Conservation (phyloP, 2,113 vertebrate genomes). For the Tylochromis polylepis region DNA sequence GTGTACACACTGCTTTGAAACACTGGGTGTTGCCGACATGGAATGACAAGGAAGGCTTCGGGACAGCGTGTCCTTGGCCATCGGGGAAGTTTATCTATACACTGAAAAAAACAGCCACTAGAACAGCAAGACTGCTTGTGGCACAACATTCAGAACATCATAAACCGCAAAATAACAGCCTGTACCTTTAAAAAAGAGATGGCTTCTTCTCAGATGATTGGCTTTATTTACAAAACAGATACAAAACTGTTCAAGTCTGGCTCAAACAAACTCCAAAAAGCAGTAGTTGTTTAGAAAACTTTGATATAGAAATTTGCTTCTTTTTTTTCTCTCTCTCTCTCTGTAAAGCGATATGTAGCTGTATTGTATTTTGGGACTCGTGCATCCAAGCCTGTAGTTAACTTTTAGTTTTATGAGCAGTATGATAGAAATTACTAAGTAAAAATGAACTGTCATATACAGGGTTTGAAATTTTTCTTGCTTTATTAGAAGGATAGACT, state of each 20-base stretch:
- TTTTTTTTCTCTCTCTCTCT: not conserved
- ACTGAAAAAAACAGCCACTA: not conserved
- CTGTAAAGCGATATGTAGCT: not conserved
- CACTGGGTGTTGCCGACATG: not conserved
- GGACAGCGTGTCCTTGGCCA: not conserved
- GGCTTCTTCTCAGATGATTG: not conserved
- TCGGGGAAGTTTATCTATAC: not conserved
- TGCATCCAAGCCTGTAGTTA: not conserved
- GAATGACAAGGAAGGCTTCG: not conserved
- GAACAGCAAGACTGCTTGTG: not conserved
- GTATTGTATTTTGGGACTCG: not conserved
- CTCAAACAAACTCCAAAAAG: not conserved
- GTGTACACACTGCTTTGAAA: not conserved
- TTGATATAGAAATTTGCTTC: not conserved
- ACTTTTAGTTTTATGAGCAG: not conserved
- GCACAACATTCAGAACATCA: not conserved
- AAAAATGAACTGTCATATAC: not conserved
- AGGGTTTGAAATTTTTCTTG: not conserved
- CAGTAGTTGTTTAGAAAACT: not conserved
- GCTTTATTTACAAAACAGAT: not conserved
- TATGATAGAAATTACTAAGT: not conserved
- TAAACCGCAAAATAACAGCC: not conserved
- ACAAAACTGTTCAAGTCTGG: not conserved
- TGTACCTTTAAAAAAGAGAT: not conserved
- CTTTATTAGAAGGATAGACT: not conserved